A percentile compares a stretch with the other conserved stretches of the same genome.
phyloP scores from a whole-genome alignment of 2,888 invertebrate genomes.

The Drosophila helvetica region DNA sequence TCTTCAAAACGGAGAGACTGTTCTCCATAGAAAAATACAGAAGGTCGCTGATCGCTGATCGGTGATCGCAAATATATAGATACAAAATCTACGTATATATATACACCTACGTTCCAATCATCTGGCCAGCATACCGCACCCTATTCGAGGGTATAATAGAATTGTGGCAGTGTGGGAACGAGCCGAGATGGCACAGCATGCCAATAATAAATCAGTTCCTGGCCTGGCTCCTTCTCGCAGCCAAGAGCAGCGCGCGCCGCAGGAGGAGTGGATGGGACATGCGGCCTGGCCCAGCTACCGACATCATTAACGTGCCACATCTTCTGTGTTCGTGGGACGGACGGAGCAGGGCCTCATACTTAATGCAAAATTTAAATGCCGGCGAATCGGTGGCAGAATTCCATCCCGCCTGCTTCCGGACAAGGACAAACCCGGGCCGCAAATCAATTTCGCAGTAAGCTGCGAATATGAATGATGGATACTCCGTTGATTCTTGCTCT shows the following conservation, averaged over 20 bases:
- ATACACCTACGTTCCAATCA: neutral
- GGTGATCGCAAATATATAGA: no score
- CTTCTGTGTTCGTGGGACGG: conserved; percentile 12
- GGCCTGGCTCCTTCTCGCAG: conserved; percentile 7
- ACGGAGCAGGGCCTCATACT: conserved; percentile 15
- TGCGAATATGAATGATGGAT: conserved; percentile 35
- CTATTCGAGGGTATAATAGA: conserved; percentile 22
- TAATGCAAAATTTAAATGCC: conserved; percentile 39
- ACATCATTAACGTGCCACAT: conserved; percentile 44
- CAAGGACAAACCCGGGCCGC: conserved; percentile 11
- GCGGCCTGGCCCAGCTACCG: conserved; percentile 36
- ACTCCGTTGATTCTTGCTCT: neutral
- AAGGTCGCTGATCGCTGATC: no score
- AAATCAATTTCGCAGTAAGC: conserved; percentile 44
- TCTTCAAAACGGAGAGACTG: no score
- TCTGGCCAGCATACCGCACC: conserved; percentile 13
- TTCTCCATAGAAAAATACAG: no score
- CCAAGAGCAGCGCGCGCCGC: neutral
- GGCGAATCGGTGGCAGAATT: conserved; percentile 23
- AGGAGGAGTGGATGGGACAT: conserved; percentile 8
- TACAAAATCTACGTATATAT: no score
- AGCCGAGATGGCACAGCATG: conserved; percentile 31
- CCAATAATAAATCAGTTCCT: conserved; percentile 58
- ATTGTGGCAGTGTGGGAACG: conserved; percentile 39
- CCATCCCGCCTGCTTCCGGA: neutral